Conservation (phyloP, 2,888 invertebrate species). For the Lasioglossum morio region DNA sequence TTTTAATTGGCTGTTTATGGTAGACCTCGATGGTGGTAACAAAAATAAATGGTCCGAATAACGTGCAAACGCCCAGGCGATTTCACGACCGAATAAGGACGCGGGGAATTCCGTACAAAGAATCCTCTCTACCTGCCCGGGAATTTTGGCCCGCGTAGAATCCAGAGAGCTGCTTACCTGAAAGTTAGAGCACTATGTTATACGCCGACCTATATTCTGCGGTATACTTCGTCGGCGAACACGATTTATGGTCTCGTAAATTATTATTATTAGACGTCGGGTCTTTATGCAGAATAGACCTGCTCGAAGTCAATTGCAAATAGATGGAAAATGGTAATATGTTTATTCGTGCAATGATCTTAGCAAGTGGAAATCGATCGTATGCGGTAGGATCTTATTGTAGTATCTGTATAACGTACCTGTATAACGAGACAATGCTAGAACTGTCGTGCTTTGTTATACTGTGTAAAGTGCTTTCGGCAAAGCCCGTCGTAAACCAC, state of each 20-base stretch:
- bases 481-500: not conserved
- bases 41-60: conserved; percentile 54
- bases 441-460: no score
- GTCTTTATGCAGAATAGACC: not conserved
- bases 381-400: not conserved
- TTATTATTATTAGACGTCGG: not conserved
- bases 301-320: not conserved
- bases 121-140: conserved; percentile 51
- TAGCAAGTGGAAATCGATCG: not conserved
- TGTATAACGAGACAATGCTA: no score
- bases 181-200: conserved; percentile 22
- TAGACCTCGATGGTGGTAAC: conserved; percentile 1
- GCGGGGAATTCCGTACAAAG: conserved; percentile 56
- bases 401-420: no score
- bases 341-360: not conserved
- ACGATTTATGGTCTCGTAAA: not conserved
- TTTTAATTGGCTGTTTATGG: conserved; percentile 58
- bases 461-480: not conserved
- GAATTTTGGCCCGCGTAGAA: conserved; percentile 38
- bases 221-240: not conserved
- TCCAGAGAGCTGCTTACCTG: conserved; percentile 28
- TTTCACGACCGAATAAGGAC: conserved; percentile 47
- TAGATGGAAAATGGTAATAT: not conserved
- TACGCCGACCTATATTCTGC: conserved; percentile 12
- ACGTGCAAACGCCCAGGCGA: conserved; percentile 38